Evolutionary conservation across 2,113 vertebrate species (phyloP), one percentile per base, ranked within the genome.

Genomic region (Callipepla californica): DNA sequence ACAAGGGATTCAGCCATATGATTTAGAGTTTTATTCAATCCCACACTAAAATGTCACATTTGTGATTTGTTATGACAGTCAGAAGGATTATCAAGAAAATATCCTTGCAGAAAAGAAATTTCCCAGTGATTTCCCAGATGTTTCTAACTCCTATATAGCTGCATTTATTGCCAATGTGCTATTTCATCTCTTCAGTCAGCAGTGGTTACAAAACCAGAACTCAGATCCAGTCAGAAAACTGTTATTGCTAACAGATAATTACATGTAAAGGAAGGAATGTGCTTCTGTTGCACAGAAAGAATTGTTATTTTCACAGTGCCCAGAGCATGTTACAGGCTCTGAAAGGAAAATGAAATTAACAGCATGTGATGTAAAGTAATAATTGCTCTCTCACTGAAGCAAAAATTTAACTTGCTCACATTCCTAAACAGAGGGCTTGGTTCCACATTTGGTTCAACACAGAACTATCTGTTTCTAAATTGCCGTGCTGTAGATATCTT

Each of bases 351-450:
- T 36, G 53, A 42, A 93, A 62, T 85, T 91, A 87, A 0, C 1
- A 82, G 20, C 68, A 30, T n/a, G 73, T 80, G 81, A 92, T 77
- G 50, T 70, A 92, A 95, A 87, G 72, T 67, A 95, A 82, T 73
- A 90, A 79, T 58, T 16, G 34, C 70, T 4, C 72, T 67, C 38
- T 70, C 32, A 70, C 28, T 83, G 16, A n/a, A 89, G 87, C 74
- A 79, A 92, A 92, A 87, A 67, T 23, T 3, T 32, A 91, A 79
- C 6, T 2, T 34, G 15, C 17, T 91, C 87, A 4, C 55, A 82
- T 91, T 59, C 34, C 40, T 44, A 77, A n/a, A 55, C 40, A 58
- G 34, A 67, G 25, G 48, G 32, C 42, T 70, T 17, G 48, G 48
- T 36, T 89, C n/a, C 44, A n/a, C 9, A 8, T 69, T 81, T 5